phyloP scores from a whole-genome alignment of 2,797 vertebrate species.

The Rhynchotus rufescens region DNA sequence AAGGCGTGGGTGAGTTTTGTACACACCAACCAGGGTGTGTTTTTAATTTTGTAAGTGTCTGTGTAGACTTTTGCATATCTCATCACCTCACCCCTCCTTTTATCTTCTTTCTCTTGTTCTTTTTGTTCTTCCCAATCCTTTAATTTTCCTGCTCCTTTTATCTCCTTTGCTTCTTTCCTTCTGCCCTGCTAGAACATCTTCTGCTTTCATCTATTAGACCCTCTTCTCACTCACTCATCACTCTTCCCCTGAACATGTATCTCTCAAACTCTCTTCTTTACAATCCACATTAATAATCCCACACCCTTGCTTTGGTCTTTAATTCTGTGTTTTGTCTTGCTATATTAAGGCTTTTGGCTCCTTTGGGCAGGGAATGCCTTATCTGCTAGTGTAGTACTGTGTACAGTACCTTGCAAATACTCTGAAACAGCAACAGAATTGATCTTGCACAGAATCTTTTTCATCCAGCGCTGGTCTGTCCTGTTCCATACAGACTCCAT shows the following conservation, averaged over 20 bases:
- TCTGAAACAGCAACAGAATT: neutral
- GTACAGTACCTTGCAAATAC: neutral
- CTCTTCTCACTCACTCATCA: slow-evolving; percentile 1
- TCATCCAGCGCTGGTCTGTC: neutral
- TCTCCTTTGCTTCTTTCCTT: slow-evolving; percentile 39
- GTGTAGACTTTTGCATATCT: slow-evolving; percentile 58
- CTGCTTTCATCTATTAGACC: slow-evolving; percentile 8
- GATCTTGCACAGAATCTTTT: neutral
- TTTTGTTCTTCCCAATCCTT: slow-evolving; percentile 56
- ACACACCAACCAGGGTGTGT: slow-evolving; percentile 38
- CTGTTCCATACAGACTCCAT: neutral
- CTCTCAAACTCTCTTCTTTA: neutral
- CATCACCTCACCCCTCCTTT: slow-evolving; percentile 47
- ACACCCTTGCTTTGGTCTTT: neutral
- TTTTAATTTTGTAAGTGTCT: slow-evolving; percentile 61
- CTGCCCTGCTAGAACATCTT: slow-evolving; percentile 14
- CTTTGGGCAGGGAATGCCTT: neutral
- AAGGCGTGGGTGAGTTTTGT: slow-evolving; percentile 46
- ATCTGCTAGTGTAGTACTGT: neutral
- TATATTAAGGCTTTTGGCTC: neutral
- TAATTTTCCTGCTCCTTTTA: slow-evolving; percentile 59
- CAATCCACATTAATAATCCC: neutral
- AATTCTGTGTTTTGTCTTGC: neutral
- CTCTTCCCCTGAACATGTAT: neutral
- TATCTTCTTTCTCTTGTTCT: slow-evolving; percentile 46